Evolutionary conservation across 1,140 invertebrate species (phyloP).

Genomic region (Adelges cooleyi): DNA sequence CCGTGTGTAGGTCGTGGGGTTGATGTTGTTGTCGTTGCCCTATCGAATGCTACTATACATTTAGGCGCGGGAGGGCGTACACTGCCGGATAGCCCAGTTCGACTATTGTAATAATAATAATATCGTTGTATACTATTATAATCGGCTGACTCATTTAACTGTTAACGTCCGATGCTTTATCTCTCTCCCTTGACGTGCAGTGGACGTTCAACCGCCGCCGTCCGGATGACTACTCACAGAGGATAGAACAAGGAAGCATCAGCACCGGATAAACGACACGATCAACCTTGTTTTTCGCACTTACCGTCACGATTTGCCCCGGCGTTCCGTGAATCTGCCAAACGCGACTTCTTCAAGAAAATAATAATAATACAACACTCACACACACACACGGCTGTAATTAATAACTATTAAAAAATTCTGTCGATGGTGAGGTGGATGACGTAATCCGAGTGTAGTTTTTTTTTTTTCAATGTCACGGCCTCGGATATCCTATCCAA

Average conservation of each 20-base stretch:
- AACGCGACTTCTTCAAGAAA: no score
- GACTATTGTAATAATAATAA: background rate
- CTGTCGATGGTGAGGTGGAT: background rate
- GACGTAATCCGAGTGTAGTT: background rate
- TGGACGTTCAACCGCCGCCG: no score
- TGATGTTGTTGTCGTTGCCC: no score
- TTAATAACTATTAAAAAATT: background rate
- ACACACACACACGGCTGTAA: background rate
- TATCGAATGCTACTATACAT: no score
- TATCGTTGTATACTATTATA: background rate
- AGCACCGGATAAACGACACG: background rate
- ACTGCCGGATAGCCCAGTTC: no score
- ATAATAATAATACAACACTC: constrained; percentile 3
- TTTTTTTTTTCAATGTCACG: background rate
- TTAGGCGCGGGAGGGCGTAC: no score
- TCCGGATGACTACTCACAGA: no score
- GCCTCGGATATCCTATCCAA: background rate
- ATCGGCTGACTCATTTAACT: constrained; percentile 8
- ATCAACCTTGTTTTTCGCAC: constrained; percentile 12
- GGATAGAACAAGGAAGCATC: no score
- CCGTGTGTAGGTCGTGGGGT: no score
- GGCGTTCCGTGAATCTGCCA: no score
- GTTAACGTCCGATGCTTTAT: background rate
- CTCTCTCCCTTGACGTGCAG: background rate
- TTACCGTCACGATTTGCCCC: constrained; percentile 2